These are phyloP conservation scores for Galeopterus variegatus DNA, from an alignment of 2,113 vertebrate species.

Conservation along the genomic window DNA sequence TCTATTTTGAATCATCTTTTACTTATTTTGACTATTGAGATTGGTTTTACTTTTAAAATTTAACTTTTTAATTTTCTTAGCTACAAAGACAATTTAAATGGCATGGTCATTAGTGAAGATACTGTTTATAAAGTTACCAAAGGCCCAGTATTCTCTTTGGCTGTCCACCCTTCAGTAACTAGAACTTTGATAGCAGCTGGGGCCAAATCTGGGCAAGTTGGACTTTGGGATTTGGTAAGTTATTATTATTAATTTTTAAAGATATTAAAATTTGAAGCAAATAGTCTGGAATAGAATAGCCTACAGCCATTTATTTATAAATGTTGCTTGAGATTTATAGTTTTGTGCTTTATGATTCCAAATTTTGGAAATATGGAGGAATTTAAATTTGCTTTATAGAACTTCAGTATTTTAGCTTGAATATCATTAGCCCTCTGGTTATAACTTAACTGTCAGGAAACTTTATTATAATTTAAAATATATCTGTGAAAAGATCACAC, in stretches of 20 bases:
- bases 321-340: conserved; percentile 55
- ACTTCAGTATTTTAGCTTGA: conserved; percentile 75
- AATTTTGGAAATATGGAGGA: conserved; percentile 59
- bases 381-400: conserved; percentile 75
- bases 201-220: conserved; percentile 91
- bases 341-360: conserved; percentile 66
- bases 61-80: conserved; percentile 84
- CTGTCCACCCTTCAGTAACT: conserved; percentile 93
- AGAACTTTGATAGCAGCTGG: conserved; percentile 93
- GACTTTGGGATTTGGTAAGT: conserved; percentile 94
- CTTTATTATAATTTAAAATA: conserved; percentile 60
- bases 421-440: conserved; percentile 71
- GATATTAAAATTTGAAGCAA: conserved; percentile 40
- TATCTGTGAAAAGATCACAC: conserved; percentile 48
- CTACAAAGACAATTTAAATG: conserved; percentile 88
- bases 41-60: conserved; percentile 67
- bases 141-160: conserved; percentile 88
- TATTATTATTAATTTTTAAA: background rate
- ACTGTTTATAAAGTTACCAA: conserved; percentile 91
- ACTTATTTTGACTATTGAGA: background rate
- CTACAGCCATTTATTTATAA: conserved; percentile 64
- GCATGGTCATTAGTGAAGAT: conserved; percentile 88
- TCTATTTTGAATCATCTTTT: conserved; percentile 40
- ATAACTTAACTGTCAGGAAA: conserved; percentile 64
- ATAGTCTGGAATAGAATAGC: background rate